Percentiles rank a stretch among this genome's conserved stretches.
Evolutionary conservation across 2,888 invertebrate species (phyloP).

Genomic region (Lepetodrilus schrolli): DNA sequence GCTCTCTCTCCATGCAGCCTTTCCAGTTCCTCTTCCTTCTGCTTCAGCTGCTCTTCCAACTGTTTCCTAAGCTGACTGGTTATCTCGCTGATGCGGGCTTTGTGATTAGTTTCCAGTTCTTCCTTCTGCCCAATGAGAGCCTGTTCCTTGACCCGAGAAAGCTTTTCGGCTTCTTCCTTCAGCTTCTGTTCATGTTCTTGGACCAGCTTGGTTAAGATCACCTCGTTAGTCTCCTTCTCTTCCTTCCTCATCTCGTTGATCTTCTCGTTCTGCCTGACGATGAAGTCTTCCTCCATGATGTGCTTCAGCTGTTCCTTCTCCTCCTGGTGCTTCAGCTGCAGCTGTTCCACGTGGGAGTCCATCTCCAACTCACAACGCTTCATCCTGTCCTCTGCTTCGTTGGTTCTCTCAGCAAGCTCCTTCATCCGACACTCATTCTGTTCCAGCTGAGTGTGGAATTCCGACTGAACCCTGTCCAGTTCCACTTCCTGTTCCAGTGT

Average conservation of each 20-base stretch:
- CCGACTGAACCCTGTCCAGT: slow-evolving; percentile 54
- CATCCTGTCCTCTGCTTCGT: slow-evolving; percentile 59
- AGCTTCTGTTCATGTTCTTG: slow-evolving; percentile 56
- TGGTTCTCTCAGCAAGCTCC: slow-evolving; percentile 70
- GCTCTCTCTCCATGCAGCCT: slow-evolving; percentile 31
- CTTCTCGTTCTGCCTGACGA: slow-evolving; percentile 22
- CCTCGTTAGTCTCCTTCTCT: slow-evolving; percentile 53
- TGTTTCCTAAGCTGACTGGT: slow-evolving; percentile 31
- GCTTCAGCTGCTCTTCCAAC: slow-evolving; percentile 31
- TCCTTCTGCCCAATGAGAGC: slow-evolving; percentile 33
- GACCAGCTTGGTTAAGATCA: slow-evolving; percentile 46
- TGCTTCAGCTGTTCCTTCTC: slow-evolving; percentile 71
- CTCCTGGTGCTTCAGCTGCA: slow-evolving; percentile 43
- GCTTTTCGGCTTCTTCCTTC: slow-evolving; percentile 66
- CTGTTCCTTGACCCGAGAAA: slow-evolving; percentile 41
- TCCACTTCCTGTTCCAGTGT: slow-evolving; percentile 60
- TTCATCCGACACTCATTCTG: slow-evolving; percentile 62
- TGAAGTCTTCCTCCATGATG: slow-evolving; percentile 48
- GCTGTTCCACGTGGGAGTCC: slow-evolving; percentile 39
- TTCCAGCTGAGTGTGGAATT: slow-evolving; percentile 47
- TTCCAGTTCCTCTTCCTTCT: slow-evolving; percentile 36
- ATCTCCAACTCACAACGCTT: slow-evolving; percentile 41
- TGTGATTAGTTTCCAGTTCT: slow-evolving; percentile 32
- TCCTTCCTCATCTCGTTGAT: slow-evolving; percentile 41
- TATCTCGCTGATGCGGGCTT: neutral